Evolutionary conservation across 2,113 vertebrate genomes (phyloP).

Genomic region (sheep (Ovis aries)): ARS-UI_Ramb_v3.0 NC_056069.1:67202501-67203000

Average conservation of each 20-base stretch:
- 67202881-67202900: background rate
- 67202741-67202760: background rate
- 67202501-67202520: background rate
- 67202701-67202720: slow-evolving; percentile 22
- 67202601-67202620: background rate
- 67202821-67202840: background rate
- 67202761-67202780: background rate
- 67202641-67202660: background rate
- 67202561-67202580: background rate
- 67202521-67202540: background rate
- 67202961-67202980: background rate
- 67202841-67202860: background rate
- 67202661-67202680: background rate
- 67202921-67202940: background rate
- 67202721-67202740: background rate
- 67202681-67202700: background rate
- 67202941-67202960: background rate
- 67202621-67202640: background rate
- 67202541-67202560: background rate
- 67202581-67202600: background rate
- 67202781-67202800: background rate
- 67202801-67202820: background rate
- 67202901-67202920: background rate
- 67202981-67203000: background rate
- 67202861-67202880: background rate